phyloP scores from a whole-genome alignment of 1,140 invertebrate species.

The Cotesia glomerata region DNA sequence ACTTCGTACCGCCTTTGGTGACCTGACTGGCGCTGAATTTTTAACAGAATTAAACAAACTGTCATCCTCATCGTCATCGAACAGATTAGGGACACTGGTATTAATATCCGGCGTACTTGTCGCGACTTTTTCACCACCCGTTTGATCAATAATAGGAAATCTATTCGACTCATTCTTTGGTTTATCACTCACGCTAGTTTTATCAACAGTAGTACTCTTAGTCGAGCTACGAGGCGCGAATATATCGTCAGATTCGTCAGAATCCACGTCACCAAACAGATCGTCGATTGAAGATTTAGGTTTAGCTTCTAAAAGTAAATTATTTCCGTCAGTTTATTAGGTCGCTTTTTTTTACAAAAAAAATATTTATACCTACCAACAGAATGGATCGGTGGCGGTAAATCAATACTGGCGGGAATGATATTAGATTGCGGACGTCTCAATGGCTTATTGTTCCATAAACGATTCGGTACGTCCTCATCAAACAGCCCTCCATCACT shows the following conservation, averaged over 20 bases:
- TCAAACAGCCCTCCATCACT: slow-evolving; percentile 44
- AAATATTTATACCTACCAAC: slow-evolving; percentile 3
- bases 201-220: slow-evolving; percentile 34
- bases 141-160: background rate
- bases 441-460: slow-evolving; percentile 48
- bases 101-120: slow-evolving; percentile 48
- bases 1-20: slow-evolving; percentile 27
- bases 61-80: slow-evolving; percentile 46
- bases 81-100: slow-evolving; percentile 39
- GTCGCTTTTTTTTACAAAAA: background rate
- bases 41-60: slow-evolving; percentile 43
- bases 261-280: slow-evolving; percentile 56
- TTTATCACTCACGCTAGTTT: background rate
- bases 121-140: slow-evolving; percentile 17
- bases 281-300: slow-evolving; percentile 60
- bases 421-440: slow-evolving; percentile 51
- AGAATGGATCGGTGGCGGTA: slow-evolving; percentile 54
- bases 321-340: background rate
- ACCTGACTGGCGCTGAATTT: slow-evolving; percentile 35
- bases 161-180: slow-evolving; percentile 1
- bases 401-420: slow-evolving; percentile 54
- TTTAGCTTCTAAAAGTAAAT: slow-evolving; percentile 44
- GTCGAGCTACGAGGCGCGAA: slow-evolving; percentile 46
- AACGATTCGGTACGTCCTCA: slow-evolving; percentile 41
- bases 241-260: slow-evolving; percentile 58